Evolutionary conservation across 2,113 vertebrate genomes (phyloP), one percentile per base, ranked within the genome.

Genomic region (Mesitornis unicolor): DNA sequence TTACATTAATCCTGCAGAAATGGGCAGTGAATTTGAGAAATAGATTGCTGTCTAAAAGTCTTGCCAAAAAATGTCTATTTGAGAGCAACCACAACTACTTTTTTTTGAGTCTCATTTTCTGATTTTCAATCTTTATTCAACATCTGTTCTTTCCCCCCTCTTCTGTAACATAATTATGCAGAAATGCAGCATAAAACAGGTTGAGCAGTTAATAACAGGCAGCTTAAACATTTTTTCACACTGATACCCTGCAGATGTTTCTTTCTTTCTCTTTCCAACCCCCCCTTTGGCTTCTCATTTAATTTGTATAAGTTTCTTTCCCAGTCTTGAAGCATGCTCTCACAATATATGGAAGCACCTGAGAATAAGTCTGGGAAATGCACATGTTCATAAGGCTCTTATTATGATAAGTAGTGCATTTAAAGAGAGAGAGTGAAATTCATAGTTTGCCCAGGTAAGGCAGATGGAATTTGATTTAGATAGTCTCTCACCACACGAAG

Each of bases 1-100:
- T 97, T 97, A 95, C 75, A 91, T 96, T 97, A 97, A 97, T 97
- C 90, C 96, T 97, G 56, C 48, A 95, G 85, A 98, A 98, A 97
- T 94, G 83, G 93, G 61, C 87, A 95, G 87, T 95, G 70, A 97
- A 93, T 95, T 95, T 94, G 61, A 94, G 64, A 94, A 96, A 97
- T 96, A 90, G 48, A 97, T 92, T 94, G 73, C 73, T 94, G 85
- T 79, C 93, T 95, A 91, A 95, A 95, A 92, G 40, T 84, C 51
- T 91, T 97, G 95, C 71, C 82, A 95, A 96, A 96, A 93, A 89
- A 85, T 45, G 14, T 64, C 77, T 97, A 79, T 78, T 54, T 57
- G 68, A 93, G 68, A 97, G 77, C 35, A 93, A 95, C 40, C 70
- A 75, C 68, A 81, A 54, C 59, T 85, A 61, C 42, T 81, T 91